These are phyloP conservation scores for Nibea albiflora DNA, from an alignment of 2,113 vertebrate species.

Conservation along the genomic window DNA sequence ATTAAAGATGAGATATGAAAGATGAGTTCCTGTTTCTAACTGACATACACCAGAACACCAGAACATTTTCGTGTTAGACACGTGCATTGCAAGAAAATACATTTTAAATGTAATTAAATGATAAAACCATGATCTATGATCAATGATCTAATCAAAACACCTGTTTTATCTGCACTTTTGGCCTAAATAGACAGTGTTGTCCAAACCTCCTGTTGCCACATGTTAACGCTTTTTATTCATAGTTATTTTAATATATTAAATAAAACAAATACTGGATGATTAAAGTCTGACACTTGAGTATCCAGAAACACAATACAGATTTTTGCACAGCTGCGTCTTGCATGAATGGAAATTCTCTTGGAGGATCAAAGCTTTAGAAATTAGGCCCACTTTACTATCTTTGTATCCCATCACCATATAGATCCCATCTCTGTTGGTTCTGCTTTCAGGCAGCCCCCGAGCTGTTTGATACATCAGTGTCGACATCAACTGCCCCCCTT, in stretches of 20 bases:
- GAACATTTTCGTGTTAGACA: background rate
- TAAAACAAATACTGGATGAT: conserved; percentile 9
- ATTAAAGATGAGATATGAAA: background rate
- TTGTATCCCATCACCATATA: background rate
- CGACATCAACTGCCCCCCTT: conserved; percentile 25
- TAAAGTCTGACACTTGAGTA: background rate
- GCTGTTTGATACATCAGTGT: conserved; percentile 42
- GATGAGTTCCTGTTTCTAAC: background rate
- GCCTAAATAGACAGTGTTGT: background rate
- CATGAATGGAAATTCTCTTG: conserved; percentile 4
- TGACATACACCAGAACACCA: background rate
- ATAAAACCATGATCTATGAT: background rate
- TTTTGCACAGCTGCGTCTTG: conserved; percentile 9
- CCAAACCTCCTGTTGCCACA: background rate
- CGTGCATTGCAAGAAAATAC: background rate
- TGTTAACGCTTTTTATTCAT: conserved; percentile 2
- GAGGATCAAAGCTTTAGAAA: conserved; percentile 1
- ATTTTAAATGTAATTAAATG: background rate
- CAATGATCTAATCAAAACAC: background rate
- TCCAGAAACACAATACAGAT: background rate
- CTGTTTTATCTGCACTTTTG: background rate
- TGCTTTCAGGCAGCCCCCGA: background rate
- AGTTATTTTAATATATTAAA: conserved; percentile 22
- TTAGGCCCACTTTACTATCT: background rate
- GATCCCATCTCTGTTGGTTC: background rate